Percentiles rank a stretch among this genome's conserved stretches.
Conservation (phyloP, 2,797 vertebrate species). For the Moxostoma hubbsi region DNA sequence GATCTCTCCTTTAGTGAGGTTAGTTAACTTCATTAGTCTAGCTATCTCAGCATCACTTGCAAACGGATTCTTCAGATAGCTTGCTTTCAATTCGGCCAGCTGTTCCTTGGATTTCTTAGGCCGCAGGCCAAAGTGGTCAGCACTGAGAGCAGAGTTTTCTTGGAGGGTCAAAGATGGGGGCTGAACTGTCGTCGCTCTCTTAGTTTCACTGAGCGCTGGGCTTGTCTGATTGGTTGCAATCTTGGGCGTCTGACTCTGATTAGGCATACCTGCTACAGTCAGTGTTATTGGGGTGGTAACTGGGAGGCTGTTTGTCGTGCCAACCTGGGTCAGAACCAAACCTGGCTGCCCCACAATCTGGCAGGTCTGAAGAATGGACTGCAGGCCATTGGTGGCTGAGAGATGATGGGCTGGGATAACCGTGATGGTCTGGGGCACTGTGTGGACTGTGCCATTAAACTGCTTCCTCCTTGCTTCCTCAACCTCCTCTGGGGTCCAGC, state of each 20-base stretch:
- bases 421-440: slow-evolving; percentile 96
- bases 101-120: slow-evolving; percentile 99
- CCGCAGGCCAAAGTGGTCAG: slow-evolving; percentile 87
- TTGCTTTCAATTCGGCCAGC: slow-evolving; percentile 93
- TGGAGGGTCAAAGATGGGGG: slow-evolving; percentile 84
- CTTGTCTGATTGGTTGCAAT: slow-evolving; percentile 81
- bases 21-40: slow-evolving; percentile 93
- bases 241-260: slow-evolving; percentile 86
- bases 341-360: slow-evolving; percentile 97
- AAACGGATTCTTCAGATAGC: slow-evolving; percentile 96
- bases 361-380: slow-evolving; percentile 97
- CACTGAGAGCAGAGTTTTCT: slow-evolving; percentile 82
- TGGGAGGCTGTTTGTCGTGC: slow-evolving; percentile 84
- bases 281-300: slow-evolving; percentile 92
- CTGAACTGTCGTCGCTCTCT: slow-evolving; percentile 86
- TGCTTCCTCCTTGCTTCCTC: slow-evolving; percentile 97
- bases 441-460: slow-evolving; percentile 96
- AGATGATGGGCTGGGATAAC: slow-evolving; percentile 96
- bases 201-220: slow-evolving; percentile 84
- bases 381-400: slow-evolving; percentile 91
- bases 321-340: slow-evolving; percentile 94
- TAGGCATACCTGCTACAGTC: slow-evolving; percentile 91
- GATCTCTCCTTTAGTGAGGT: slow-evolving; percentile 97
- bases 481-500: slow-evolving; percentile 98
- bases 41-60: slow-evolving; percentile 92